Conservation (phyloP, 2,888 invertebrate genomes). For the Uloborus plumipes region DNA sequence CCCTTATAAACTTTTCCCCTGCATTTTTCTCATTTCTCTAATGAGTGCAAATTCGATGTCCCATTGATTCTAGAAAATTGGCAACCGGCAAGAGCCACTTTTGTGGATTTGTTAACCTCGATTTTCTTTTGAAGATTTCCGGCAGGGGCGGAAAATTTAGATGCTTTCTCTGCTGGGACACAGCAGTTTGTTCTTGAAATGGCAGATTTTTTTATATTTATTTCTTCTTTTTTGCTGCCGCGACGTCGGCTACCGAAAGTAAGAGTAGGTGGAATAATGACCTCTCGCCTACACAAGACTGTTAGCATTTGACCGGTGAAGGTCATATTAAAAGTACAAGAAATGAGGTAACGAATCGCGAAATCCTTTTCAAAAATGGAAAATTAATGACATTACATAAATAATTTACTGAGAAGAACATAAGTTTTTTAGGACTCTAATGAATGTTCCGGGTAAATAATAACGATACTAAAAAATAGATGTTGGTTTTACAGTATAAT, state of each 20-base stretch:
- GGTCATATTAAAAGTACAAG: constrained; percentile 15
- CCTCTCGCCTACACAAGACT: constrained; percentile 39
- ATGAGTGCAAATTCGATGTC: constrained; percentile 4
- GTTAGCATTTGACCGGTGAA: constrained; percentile 46
- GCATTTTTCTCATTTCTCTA: constrained; percentile 6
- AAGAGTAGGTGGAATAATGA: constrained; percentile 48
- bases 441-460: no score
- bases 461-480: no score
- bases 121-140: constrained; percentile 26
- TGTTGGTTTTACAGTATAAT: no score
- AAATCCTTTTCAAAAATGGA: no score
- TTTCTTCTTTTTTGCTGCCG: constrained; percentile 27
- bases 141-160: constrained; percentile 17
- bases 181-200: constrained; percentile 9
- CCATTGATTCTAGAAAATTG: not conserved
- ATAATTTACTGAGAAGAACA: no score
- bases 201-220: constrained; percentile 20
- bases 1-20: constrained; percentile 27
- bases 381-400: no score
- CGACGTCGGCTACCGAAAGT: not conserved
- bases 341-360: no score
- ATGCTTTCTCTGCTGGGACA: constrained; percentile 11
- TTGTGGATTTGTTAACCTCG: constrained; percentile 1
- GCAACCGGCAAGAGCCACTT: not conserved
- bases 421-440: no score